Conservation (phyloP, 1,140 invertebrate species). For the Leptestheria dahalacensis region DNA sequence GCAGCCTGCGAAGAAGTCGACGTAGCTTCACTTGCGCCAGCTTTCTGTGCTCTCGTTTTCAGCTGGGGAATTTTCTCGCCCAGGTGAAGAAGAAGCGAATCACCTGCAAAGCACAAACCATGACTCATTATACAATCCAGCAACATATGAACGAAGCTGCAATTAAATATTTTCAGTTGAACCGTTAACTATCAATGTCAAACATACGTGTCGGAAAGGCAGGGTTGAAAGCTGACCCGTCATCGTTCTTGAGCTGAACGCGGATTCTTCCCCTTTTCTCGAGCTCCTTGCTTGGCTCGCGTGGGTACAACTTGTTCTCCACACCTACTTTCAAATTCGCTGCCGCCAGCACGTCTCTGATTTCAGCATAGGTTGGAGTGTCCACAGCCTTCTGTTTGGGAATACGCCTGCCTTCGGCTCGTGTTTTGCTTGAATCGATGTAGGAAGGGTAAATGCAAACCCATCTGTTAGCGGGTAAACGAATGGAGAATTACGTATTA, state of each 20-base stretch:
- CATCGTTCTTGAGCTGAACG: conserved; percentile 82
- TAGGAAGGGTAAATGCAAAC: conserved; percentile 94
- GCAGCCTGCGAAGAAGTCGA: conserved; percentile 7
- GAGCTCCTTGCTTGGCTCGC: conserved; percentile 77
- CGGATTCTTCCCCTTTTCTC: conserved; percentile 69
- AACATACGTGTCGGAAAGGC: conserved; percentile 52
- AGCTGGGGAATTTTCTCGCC: conserved; percentile 81
- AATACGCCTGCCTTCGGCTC: conserved; percentile 69
- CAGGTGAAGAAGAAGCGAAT: conserved; percentile 58
- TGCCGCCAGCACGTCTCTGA: conserved; percentile 71
- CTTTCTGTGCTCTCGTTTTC: conserved; percentile 52
- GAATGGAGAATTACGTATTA: conserved; percentile 2
- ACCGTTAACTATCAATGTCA: neutral
- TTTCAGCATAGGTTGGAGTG: conserved; percentile 86
- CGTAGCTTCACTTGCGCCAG: conserved; percentile 22
- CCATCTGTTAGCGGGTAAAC: conserved; percentile 51
- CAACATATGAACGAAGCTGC: neutral
- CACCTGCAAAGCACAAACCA: conserved; percentile 36
- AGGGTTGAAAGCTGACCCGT: conserved; percentile 56
- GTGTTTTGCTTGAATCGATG: conserved; percentile 81
- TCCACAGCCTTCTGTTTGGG: conserved; percentile 71
- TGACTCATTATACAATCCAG: too few species aligned
- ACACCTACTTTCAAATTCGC: conserved; percentile 68
- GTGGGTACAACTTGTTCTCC: conserved; percentile 89
- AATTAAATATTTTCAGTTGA: too few species aligned